Base-by-base conservation (phyloP, 2,113 vertebrate species). In the Dolichotis patagonum region DNA sequence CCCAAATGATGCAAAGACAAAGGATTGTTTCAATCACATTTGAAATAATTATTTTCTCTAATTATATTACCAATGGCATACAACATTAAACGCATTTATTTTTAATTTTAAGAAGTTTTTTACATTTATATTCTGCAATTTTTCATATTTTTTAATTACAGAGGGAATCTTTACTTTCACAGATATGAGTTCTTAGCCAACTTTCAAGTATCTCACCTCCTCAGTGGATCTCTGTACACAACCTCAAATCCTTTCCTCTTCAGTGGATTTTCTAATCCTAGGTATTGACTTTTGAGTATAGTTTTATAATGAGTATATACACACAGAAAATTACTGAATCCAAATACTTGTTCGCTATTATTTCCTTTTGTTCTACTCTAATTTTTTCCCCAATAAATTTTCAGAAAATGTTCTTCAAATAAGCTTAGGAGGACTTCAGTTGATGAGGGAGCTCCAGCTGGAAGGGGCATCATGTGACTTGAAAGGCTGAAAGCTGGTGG, bases 41-140 rank as follows among this genome's bases (percentile, higher is more conserved):
- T 88, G 58, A 95, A 95, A 91, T 87, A 94, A 95, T 88, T 92
- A 90, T 90, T 93, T 97, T 75, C 4, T 92, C 24, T 93, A 60
- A 22, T 86, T 94, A 80, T 83, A 90, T 49, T 84, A 82, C 28
- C 41, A 97, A 43, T 88, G 82, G 63, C 32, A 41, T 97, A 65
- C 24, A 41, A 41, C 49, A 84, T 71, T 93, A 85, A 28, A 43
- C 58, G 54, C 38, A 65, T 56, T 87, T 62, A 30, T 95, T 97
- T 91, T 73, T 20, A 93, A 78, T 75, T 71, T 87, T 87, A 90
- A 77, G 52, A 90, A 77, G 52, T 56, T 71, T 73, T 87, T 82
- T 73, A 26, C 8, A 38, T 62, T 95, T 93, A 54, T n/a, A 93
- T 60, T 88, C 78, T 83, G 60, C 86, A 88, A 16, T 65, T 77